Evolutionary conservation across 2,888 invertebrate genomes (phyloP), one percentile per base, ranked within the genome.

Genomic region (Pseudanteris insignis): DNA sequence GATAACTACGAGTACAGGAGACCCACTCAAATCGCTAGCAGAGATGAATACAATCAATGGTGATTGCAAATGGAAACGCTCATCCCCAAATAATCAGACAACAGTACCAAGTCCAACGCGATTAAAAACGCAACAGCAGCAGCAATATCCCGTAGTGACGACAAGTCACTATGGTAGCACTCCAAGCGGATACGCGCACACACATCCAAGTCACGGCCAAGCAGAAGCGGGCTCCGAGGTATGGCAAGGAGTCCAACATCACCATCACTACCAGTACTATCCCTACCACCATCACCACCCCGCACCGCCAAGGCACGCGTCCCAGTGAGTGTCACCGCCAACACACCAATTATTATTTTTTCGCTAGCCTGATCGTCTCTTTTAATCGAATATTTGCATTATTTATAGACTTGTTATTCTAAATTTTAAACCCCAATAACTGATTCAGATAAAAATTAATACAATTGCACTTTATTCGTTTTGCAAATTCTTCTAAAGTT

Each of bases 211-310:
- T 58, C 80, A 81, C 70, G 72, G 78, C 70, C 81, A 81, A 71
- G 81, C 80, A 67, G 80, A 80, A 65, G 58, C 76, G 71, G 82
- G 83, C 81, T 82, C 83, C 82, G 86, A 86, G 86, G 86, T 86
- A 86, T 86, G 86, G 82, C 82, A 79, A 75, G 79, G 79, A 75
- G 79, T 79, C 67, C 78, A 79, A 74, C 82, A 81, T 75, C 81
- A 85, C 82, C 82, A 81, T 75, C 81, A 85, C 82, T 85, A 86
- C 81, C 76, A 78, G 43, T 76, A 71, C 58, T 79, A 79, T 47
- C 75, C 78, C 9, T 85, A 86, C 81, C 85, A 85, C 83, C 86
- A 85, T 78, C 82, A 81, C 80, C 81, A 78, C 79, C 77, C 79
- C 74, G 79, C 80, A 81, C 79, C 81, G 73, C 75, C 77, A 76